Evolutionary conservation across 2,113 vertebrate species (phyloP).

Genomic region (Chaetops frenatus): DNA sequence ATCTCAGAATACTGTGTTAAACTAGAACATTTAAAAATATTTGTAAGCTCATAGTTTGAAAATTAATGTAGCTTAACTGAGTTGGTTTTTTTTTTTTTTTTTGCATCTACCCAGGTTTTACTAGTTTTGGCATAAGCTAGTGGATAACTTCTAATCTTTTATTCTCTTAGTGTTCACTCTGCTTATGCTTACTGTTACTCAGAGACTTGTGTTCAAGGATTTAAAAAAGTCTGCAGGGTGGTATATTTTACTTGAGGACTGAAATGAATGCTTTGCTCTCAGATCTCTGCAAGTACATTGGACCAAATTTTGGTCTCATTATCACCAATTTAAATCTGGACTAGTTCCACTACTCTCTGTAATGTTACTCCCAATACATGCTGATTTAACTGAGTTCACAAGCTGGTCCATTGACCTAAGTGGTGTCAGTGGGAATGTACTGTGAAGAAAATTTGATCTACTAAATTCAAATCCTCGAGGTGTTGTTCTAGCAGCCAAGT

Average conservation of each 20-base stretch:
- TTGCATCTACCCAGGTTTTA: neutral
- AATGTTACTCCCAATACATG: conserved; percentile 47
- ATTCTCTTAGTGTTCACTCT: neutral
- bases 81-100: neutral
- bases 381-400: conserved; percentile 58
- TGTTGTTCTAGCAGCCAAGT: conserved; percentile 54
- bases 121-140: neutral
- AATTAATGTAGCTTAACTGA: neutral
- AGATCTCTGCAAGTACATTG: neutral
- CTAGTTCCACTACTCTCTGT: conserved; percentile 34
- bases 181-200: neutral
- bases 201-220: neutral
- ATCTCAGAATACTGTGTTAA: neutral
- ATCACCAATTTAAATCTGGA: conserved; percentile 49
- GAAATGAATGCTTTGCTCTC: neutral
- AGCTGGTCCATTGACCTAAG: conserved; percentile 64
- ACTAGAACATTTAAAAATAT: neutral
- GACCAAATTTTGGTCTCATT: conserved; percentile 47
- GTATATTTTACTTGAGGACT: neutral
- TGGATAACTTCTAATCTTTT: neutral
- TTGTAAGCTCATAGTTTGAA: neutral
- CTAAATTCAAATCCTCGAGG: conserved; percentile 65
- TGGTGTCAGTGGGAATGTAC: conserved; percentile 55
- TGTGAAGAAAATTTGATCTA: conserved; percentile 56
- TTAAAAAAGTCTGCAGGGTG: neutral